Conservation (phyloP, 2,113 vertebrate genomes). For the Ammodytes marinus region DNA sequence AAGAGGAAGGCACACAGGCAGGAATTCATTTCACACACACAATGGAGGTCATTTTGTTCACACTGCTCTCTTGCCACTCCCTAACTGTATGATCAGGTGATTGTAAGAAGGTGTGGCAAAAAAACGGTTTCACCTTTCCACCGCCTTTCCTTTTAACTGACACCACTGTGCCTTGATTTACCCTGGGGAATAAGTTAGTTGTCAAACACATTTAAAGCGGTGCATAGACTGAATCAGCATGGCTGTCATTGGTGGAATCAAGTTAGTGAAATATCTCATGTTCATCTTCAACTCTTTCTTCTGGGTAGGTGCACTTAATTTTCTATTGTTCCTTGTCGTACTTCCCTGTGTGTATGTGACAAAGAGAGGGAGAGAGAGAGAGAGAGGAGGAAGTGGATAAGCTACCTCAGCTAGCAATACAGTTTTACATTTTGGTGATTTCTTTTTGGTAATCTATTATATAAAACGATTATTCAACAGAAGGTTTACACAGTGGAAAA, state of each 20-base stretch:
- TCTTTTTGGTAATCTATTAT: not conserved
- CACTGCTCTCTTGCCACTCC: slow-evolving; percentile 47
- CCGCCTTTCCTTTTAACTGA: not conserved
- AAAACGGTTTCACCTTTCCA: slow-evolving; percentile 6
- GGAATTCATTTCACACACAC: not conserved
- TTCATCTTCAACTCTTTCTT: slow-evolving; percentile 81
- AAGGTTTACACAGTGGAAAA: not conserved
- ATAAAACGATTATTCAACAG: not conserved
- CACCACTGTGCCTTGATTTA: slow-evolving; percentile 13
- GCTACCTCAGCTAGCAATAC: not conserved
- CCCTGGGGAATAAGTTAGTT: not conserved
- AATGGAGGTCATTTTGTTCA: not conserved
- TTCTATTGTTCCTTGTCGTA: slow-evolving; percentile 6
- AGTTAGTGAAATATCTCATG: slow-evolving; percentile 83
- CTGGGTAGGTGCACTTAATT: slow-evolving; percentile 79
- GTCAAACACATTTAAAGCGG: not conserved
- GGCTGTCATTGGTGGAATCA: slow-evolving; percentile 73
- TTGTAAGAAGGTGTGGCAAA: slow-evolving; percentile 37
- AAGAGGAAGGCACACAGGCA: not conserved
- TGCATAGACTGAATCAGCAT: slow-evolving; percentile 55
- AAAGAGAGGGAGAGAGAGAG: not conserved
- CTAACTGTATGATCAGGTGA: slow-evolving; percentile 48
- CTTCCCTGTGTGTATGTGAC: not conserved
- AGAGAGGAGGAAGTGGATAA: not conserved
- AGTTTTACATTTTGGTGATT: not conserved